phyloP scores from a whole-genome alignment of 2,888 invertebrate species.

The Sphaeridia pumilis region DNA sequence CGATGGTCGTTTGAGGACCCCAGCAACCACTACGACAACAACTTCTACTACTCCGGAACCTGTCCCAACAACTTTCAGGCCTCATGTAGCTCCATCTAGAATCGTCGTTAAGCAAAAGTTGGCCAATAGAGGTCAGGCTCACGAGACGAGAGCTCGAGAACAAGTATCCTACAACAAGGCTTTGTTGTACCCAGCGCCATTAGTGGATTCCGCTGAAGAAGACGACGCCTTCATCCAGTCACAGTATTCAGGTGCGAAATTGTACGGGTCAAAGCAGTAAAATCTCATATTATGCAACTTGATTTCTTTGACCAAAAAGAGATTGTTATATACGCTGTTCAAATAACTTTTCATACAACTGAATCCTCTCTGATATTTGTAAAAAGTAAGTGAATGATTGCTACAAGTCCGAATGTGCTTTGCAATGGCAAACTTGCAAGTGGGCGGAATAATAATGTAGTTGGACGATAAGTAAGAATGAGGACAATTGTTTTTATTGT shows the following conservation, averaged over 20 bases:
- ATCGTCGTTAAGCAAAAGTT: slow-evolving; percentile 12
- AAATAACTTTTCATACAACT: too few species aligned
- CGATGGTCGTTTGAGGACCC: not conserved
- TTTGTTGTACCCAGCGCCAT: slow-evolving; percentile 10
- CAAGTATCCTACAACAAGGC: not conserved
- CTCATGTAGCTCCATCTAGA: slow-evolving; percentile 6
- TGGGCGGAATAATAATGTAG: too few species aligned
- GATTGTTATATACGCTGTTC: too few species aligned
- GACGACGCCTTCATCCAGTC: slow-evolving; percentile 10
- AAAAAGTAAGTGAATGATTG: too few species aligned
- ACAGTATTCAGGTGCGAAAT: slow-evolving; percentile 4
- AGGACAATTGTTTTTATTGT: too few species aligned
- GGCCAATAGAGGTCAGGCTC: slow-evolving; percentile 11
- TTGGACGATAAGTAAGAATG: too few species aligned
- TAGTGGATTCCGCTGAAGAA: slow-evolving; percentile 7
- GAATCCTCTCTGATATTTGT: too few species aligned
- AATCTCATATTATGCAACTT: too few species aligned
- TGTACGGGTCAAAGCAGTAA: slow-evolving; percentile 9
- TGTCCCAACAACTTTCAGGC: slow-evolving; percentile 11
- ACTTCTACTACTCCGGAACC: not conserved
- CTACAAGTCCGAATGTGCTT: too few species aligned
- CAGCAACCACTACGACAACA: slow-evolving; percentile 1
- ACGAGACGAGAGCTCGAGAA: not conserved
- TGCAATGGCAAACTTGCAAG: too few species aligned
- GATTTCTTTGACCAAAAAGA: too few species aligned